Conservation (phyloP, 2,797 vertebrate species). For the Sorex maritimensis region DNA sequence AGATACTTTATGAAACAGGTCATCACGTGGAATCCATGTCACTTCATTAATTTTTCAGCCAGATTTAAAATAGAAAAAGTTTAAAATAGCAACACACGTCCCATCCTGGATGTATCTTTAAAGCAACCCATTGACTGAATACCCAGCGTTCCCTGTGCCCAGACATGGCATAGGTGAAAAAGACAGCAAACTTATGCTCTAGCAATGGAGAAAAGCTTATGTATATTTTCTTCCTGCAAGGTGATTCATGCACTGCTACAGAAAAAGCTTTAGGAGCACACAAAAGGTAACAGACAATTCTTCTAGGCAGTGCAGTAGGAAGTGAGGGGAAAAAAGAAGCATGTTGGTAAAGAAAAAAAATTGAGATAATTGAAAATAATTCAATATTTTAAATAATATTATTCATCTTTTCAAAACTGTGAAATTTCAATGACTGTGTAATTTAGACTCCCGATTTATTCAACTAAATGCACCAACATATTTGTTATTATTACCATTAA, state of each 20-base stretch:
- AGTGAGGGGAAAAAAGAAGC: background rate
- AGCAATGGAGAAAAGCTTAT: background rate
- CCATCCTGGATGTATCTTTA: constrained; percentile 26
- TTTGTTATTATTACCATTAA: constrained; percentile 26
- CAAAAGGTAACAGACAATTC: constrained; percentile 39
- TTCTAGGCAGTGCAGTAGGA: background rate
- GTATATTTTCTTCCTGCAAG: background rate
- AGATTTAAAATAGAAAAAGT: background rate
- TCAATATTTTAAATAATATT: constrained; percentile 29
- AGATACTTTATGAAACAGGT: constrained; percentile 61
- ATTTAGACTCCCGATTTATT: background rate
- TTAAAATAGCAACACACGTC: background rate
- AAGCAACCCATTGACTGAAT: background rate
- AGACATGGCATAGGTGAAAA: background rate
- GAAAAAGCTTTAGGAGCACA: constrained; percentile 25
- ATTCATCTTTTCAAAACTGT: constrained; percentile 53
- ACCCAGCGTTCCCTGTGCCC: background rate
- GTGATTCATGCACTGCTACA: background rate
- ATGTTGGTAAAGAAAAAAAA: background rate
- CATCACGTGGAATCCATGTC: constrained; percentile 35
- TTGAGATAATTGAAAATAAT: background rate
- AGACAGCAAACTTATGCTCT: constrained; percentile 14
- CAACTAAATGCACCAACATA: background rate
- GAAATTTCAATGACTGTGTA: constrained; percentile 5
- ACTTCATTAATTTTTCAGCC: constrained; percentile 59